Percentiles rank a stretch among this genome's conserved stretches.
Conservation (phyloP, 2,888 invertebrate genomes). For the Agrochola macilenta region DNA sequence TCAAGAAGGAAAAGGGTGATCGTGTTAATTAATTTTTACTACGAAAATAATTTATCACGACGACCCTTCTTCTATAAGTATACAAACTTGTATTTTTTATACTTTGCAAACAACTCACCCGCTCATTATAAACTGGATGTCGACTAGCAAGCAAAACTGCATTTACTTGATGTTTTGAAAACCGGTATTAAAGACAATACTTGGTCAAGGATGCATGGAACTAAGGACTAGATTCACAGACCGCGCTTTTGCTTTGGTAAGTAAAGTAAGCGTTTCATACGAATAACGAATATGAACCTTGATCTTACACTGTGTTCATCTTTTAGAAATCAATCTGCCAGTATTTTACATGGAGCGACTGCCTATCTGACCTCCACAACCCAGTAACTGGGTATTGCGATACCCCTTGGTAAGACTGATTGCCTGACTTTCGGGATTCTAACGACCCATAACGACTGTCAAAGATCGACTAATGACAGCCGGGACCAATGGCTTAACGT, state of each 20-base stretch:
- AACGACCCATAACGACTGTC: too few species aligned
- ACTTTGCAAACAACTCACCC: not conserved
- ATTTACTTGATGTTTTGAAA: conserved; percentile 17
- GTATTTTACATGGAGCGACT: too few species aligned
- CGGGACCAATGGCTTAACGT: too few species aligned
- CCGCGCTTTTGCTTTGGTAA: not conserved
- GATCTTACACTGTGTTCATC: not conserved
- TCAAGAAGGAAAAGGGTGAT: too few species aligned
- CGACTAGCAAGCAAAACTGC: conserved; percentile 11
- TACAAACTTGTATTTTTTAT: not conserved
- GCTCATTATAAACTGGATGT: not conserved
- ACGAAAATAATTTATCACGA: too few species aligned
- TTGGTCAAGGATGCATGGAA: conserved; percentile 2
- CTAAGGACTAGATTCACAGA: not conserved
- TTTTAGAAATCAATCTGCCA: too few species aligned
- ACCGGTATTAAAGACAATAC: conserved; percentile 2
- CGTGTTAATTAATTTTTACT: not conserved
- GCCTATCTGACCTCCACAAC: too few species aligned
- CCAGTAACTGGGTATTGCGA: too few species aligned
- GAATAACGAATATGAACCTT: not conserved
- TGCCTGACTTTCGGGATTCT: too few species aligned
- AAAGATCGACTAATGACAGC: too few species aligned
- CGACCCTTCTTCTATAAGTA: too few species aligned
- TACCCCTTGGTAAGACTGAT: too few species aligned
- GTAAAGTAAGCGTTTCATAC: not conserved